Conservation (phyloP, 2,888 invertebrate genomes). For the Polyploca ridens region DNA sequence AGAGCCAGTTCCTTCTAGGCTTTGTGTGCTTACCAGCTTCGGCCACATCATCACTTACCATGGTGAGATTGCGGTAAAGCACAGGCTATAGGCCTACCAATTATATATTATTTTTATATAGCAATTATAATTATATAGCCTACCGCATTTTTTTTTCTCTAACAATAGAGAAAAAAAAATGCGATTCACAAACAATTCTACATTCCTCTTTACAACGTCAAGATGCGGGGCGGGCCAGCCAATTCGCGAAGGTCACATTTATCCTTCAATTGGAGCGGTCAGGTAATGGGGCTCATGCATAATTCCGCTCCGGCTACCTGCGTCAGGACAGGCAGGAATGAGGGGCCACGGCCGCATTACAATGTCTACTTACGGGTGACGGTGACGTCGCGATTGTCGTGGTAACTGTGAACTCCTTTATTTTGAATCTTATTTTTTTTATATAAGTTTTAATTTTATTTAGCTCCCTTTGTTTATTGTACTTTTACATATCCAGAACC, state of each 20-base stretch:
- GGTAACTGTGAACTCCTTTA: slow-evolving; percentile 13
- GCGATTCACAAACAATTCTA: slow-evolving; percentile 5
- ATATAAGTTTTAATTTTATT: not conserved
- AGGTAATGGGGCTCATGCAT: slow-evolving; percentile 49
- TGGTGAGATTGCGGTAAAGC: too few species aligned
- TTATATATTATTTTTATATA: too few species aligned
- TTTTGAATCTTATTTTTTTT: not conserved
- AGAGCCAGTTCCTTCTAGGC: too few species aligned
- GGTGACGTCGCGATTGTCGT: slow-evolving; percentile 21
- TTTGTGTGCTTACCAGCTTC: too few species aligned
- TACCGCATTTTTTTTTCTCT: too few species aligned
- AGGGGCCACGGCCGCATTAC: slow-evolving; percentile 20
- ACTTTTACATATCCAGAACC: too few species aligned
- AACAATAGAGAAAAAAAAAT: too few species aligned
- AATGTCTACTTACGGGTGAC: not conserved
- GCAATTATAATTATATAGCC: too few species aligned
- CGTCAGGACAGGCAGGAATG: slow-evolving; percentile 16
- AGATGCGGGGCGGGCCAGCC: slow-evolving; percentile 20
- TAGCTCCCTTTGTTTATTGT: too few species aligned
- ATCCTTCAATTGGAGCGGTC: slow-evolving; percentile 52
- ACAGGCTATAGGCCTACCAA: too few species aligned
- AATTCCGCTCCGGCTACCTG: slow-evolving; percentile 29
- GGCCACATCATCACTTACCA: too few species aligned
- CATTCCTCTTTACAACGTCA: slow-evolving; percentile 14
- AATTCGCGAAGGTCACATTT: slow-evolving; percentile 39